These are phyloP conservation scores for Falcunculus frontatus DNA, from an alignment of 2,113 vertebrate genomes.

Conservation along the genomic window DNA sequence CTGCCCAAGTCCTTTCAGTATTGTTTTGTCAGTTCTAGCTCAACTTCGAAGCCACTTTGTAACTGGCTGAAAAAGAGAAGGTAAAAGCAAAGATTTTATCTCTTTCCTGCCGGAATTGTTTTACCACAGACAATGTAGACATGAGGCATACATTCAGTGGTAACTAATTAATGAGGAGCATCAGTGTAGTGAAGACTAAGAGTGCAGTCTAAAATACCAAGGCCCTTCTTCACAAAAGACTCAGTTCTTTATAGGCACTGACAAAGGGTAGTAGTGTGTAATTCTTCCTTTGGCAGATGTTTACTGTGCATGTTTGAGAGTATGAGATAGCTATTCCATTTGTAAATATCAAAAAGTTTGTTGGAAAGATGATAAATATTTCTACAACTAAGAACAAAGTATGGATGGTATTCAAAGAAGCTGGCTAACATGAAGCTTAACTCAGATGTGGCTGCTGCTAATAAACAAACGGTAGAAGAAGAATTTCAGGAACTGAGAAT, in stretches of 20 bases:
- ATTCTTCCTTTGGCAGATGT: not conserved
- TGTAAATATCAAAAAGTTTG: not conserved
- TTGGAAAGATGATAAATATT: slow-evolving; percentile 7
- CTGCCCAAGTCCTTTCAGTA: not conserved
- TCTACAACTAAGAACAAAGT: not conserved
- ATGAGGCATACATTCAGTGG: not conserved
- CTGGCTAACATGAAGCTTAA: not conserved
- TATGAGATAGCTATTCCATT: not conserved
- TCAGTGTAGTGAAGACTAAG: not conserved
- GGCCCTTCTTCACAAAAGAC: not conserved
- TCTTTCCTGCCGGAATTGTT: not conserved
- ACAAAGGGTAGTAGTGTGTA: not conserved
- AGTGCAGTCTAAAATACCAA: not conserved
- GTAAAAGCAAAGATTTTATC: not conserved
- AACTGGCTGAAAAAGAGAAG: not conserved
- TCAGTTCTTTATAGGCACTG: not conserved
- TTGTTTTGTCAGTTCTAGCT: not conserved
- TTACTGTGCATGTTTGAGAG: not conserved
- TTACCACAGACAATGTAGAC: not conserved
- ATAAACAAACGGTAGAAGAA: not conserved
- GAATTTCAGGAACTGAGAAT: not conserved
- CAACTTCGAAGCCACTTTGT: not conserved
- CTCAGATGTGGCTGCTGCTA: not conserved
- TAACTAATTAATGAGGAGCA: not conserved
- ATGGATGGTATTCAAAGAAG: not conserved